Evolutionary conservation across 2,888 invertebrate species (phyloP), one percentile per base, ranked within the genome.

Genomic region (Ophion slaviceki): DNA sequence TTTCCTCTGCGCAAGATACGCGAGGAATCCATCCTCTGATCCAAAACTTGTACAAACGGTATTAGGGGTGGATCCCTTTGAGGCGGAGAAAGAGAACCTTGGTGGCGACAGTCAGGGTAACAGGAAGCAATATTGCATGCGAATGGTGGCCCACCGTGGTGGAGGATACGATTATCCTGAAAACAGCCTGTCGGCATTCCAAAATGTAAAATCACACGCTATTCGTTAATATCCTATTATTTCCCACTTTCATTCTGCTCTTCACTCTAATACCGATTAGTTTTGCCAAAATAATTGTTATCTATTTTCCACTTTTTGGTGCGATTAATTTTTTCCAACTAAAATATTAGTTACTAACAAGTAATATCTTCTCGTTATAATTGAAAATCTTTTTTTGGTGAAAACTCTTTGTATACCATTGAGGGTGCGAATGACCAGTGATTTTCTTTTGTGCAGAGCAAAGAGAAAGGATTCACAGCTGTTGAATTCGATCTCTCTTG

Each of bases 151-250:
- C 0, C 97, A 97, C 90, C 95, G 97, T 91, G 97, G 97, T 5
- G 97, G 96, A 14, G 96, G 96, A 2, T 94, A 96, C 66, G 97
- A 97, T 94, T 97, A 96, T 5, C 97, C 97, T 0, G 97, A 97
- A 94, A 97, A 97, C 93, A 97, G 96, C 87, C 92, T 97, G 87
- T 95, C 95, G 79, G 97, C 97, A 81, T 88, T 88, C 80, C 85
- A 78, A 82, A 88, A 88, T 81, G 88, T 88, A 88, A 86, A 81
- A 80, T 82, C 64, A 66, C 45, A 84, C 32, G 70, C 84, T 80
- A 82, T 76, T 82, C 66, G 36, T 80, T 82, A 85, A 85, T 74
- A 59, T 66, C 45, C 45, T 14, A 17, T 59, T 72, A 28, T 45
- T 36, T 79, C 74, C 47, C 36, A 8, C 59, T 77, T 75, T 68